Evolutionary conservation across 2,888 invertebrate genomes (phyloP), one percentile per base, ranked within the genome.

Genomic region (Archips xylosteana): DNA sequence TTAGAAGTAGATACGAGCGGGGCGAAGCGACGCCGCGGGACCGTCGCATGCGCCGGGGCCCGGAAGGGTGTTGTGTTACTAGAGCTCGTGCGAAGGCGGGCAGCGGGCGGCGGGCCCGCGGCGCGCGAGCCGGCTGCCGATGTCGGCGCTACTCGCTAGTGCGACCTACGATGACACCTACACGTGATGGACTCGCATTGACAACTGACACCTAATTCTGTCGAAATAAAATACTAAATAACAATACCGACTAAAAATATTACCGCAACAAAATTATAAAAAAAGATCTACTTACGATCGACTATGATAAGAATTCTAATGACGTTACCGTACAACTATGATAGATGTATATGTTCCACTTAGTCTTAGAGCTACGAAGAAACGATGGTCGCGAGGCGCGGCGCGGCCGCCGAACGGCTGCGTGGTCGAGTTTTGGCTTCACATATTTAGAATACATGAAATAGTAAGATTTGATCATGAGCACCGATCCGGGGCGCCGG

Each of bases 211-310:
- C 81, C 80, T 78, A 79, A 79, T 78, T 80, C 80, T 80, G 81
- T 83, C 84, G 83, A 89, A 87, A 89, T 93, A 93, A 92, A 92
- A 94, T 86, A 94, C 94, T 93, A 94, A 94, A 94, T 93, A 94
- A 94, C 94, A 92, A 90, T 88, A 90, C 85, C 82, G 85, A 90
- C 89, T 89, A 89, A 92, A 54, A 87, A 87, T 59, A 69, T 86
- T 87, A 91, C 83, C 86, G 88, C 90, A 92, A 92, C 92, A 88
- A 90, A 92, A 88, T 82, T 83, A 86, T 86, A 85, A 82, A 85
- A 86, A 86, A 88, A 85, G 84, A 81, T 80, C 84, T 89, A 89
- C 86, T 86, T 83, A 82, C 85, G 89, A 88, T 89, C 81, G 86
- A 89, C 90, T 92, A 92, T 85, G 80, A 87, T 87, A 88, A 87